Evolutionary conservation across 2,888 invertebrate species (phyloP).

Genomic region (Orthosia gracilis): DNA sequence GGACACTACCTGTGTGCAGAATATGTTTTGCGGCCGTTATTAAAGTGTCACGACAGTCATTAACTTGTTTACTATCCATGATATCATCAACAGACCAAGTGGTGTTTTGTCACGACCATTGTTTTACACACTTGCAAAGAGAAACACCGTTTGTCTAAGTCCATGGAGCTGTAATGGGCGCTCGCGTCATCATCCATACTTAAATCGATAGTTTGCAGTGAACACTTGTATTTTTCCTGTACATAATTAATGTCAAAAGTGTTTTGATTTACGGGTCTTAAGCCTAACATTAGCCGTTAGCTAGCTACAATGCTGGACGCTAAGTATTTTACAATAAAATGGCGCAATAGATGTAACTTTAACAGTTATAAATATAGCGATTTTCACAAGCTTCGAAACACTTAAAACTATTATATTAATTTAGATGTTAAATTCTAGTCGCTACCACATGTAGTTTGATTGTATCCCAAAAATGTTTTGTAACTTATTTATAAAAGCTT

Average conservation of each 20-base stretch:
- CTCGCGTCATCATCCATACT: constrained; percentile 48
- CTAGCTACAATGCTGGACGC: constrained; percentile 60
- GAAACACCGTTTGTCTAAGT: constrained; percentile 59
- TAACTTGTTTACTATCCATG: constrained; percentile 69
- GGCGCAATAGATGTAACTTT: constrained; percentile 53
- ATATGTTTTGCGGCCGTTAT: constrained; percentile 56
- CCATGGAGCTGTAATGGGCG: constrained; percentile 47
- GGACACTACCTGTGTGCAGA: constrained; percentile 44
- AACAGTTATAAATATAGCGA: constrained; percentile 52
- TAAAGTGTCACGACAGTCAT: constrained; percentile 69
- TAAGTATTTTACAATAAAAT: constrained; percentile 61
- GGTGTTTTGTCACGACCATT: constrained; percentile 65
- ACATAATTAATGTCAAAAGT: constrained; percentile 59
- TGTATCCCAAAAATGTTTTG: constrained; percentile 46
- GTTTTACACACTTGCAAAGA: constrained; percentile 59
- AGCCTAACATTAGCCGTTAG: constrained; percentile 69
- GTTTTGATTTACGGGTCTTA: constrained; percentile 73
- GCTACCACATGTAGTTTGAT: constrained; percentile 54
- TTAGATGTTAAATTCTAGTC: constrained; percentile 60
- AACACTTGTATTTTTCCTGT: constrained; percentile 68
- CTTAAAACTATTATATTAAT: constrained; percentile 46
- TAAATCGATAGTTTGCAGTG: constrained; percentile 66
- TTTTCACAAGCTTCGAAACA: constrained; percentile 53
- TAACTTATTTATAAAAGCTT: constrained; percentile 53
- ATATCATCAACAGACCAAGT: constrained; percentile 65